Conservation (phyloP, 2,888 invertebrate genomes). For the Macrophya annulata region DNA sequence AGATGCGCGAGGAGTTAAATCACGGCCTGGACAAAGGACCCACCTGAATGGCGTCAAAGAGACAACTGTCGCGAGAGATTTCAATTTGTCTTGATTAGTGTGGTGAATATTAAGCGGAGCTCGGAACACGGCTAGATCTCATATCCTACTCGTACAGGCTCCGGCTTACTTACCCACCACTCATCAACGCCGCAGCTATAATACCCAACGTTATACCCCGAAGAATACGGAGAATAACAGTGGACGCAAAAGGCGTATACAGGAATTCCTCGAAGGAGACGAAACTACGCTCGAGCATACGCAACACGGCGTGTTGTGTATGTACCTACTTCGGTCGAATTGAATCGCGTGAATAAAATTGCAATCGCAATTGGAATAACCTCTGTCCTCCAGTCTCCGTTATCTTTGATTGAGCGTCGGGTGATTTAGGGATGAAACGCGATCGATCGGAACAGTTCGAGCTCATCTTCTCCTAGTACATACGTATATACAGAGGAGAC, state of each 20-base stretch:
- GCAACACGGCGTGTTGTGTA: neutral
- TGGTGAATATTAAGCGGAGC: constrained; percentile 57
- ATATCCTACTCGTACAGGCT: neutral
- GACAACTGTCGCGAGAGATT: constrained; percentile 57
- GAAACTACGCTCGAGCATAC: neutral
- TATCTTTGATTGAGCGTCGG: neutral
- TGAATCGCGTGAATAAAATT: neutral
- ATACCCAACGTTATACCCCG: neutral
- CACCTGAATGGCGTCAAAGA: constrained; percentile 58
- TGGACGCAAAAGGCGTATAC: neutral
- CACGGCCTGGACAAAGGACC: constrained; percentile 65
- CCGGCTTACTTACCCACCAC: neutral
- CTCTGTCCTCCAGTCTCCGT: neutral
- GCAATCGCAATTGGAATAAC: neutral
- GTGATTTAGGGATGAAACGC: constrained; percentile 24
- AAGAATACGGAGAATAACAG: neutral
- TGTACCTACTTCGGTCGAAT: neutral
- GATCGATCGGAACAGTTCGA: constrained; percentile 23
- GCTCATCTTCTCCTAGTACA: constrained; percentile 19
- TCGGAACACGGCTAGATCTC: constrained; percentile 7
- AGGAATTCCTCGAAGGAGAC: neutral
- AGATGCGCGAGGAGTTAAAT: constrained; percentile 69
- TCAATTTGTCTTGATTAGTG: constrained; percentile 60
- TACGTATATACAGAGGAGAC: neutral
- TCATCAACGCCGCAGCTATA: neutral